Evolutionary conservation across 2,113 vertebrate species (phyloP), one percentile per base, ranked within the genome.

Genomic region (Platysteira castanea): DNA sequence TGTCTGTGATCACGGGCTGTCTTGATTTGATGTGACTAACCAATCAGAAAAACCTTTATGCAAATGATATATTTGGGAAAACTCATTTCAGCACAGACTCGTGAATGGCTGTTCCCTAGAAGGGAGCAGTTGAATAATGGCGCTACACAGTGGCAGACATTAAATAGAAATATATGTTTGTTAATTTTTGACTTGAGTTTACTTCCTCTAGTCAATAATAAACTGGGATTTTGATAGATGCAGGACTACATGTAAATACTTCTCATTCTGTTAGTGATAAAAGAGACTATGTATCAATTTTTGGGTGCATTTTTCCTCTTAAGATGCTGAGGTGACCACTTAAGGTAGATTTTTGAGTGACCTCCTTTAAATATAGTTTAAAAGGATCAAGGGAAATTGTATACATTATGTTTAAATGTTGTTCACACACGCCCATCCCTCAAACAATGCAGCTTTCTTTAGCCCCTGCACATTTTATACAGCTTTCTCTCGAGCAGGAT

Each of bases 261-360:
- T 53, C 78, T 80, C 9, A 8, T 70, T 73, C 68, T 70, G 15
- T 67, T 61, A 70, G 21, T 2, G 4, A 4, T 60, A 78, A 81
- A 42, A 30, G 24, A 54, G 16, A 42, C 10, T 27, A 22, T 4
- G 0, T 41, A 46, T n/a, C 30, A 20, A 10, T 27, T 78, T 89
- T 63, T 63, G 28, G 0, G 0, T 31, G 5, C 0, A 0, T 53
- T 84, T 90, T 71, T 61, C 20, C 27, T 39, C 5, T 46, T 28
- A 53, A 39, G 46, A 33, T 26, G 16, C 22, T 30, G 39, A 78
- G 35, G 18, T 84, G 22, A 26, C 26, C 23, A 11, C 10, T 22
- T 59, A 37, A 71, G 42, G 39, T 42, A n/a, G 33, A 7, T n/a
- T 89, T 96, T 57, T 69, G 23, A 20, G 18, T 33, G 37, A 50